phyloP scores from a whole-genome alignment of 2,113 vertebrate genomes.

The Ranitomeya imitator region DNA sequence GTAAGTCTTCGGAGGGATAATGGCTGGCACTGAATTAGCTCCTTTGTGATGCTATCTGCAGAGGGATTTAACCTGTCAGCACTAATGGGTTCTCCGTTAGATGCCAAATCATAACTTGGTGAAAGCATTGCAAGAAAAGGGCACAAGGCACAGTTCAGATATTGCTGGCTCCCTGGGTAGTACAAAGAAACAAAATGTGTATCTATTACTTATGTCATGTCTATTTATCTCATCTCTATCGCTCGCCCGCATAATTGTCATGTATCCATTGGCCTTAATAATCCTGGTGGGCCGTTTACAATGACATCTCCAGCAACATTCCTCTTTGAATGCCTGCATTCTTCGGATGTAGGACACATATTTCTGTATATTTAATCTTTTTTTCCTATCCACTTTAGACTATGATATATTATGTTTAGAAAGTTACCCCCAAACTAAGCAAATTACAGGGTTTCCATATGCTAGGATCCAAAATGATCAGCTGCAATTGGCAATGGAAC shows the following conservation, averaged over 20 bases:
- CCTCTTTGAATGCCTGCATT: neutral
- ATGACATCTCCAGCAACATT: neutral
- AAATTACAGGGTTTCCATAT: neutral
- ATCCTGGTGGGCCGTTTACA: neutral
- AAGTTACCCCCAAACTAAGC: neutral
- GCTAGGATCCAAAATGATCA: neutral
- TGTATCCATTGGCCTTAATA: neutral
- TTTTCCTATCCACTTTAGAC: neutral
- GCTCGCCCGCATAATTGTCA: conserved; percentile 1
- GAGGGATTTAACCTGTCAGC: conserved; percentile 67
- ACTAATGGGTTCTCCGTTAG: conserved; percentile 65
- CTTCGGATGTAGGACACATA: neutral
- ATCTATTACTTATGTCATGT: conserved; percentile 19
- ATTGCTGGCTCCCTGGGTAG: conserved; percentile 11
- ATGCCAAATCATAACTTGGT: conserved; percentile 67
- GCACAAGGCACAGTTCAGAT: conserved; percentile 32
- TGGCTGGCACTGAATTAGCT: conserved; percentile 60
- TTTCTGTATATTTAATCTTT: neutral
- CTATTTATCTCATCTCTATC: conserved; percentile 6
- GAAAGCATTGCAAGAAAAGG: conserved; percentile 64
- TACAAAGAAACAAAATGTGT: conserved; percentile 23
- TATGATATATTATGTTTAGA: neutral
- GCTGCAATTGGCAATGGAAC: neutral
- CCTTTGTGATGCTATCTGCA: conserved; percentile 62
- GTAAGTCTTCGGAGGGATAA: neutral